Conservation (phyloP, 2,113 vertebrate genomes). For the Hydrolagus affinis region DNA sequence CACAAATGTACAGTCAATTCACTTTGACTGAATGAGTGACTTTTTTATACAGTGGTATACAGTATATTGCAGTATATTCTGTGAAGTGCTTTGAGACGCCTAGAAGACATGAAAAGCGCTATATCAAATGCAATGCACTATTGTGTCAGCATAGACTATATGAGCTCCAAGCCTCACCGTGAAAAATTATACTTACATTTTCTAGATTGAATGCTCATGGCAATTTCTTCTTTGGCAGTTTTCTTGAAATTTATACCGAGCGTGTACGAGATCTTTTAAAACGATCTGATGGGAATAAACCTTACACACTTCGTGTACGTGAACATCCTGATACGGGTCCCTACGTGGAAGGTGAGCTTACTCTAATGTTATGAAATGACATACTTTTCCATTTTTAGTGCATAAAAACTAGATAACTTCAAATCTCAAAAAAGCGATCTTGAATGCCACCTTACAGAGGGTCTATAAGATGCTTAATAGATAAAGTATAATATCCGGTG, state of each 20-base stretch:
- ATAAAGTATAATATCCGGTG: no score
- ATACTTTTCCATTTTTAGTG: neutral
- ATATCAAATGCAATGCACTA: neutral
- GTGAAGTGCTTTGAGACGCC: no score
- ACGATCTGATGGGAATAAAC: slow-evolving; percentile 66
- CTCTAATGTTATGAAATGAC: neutral
- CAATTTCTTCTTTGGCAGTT: slow-evolving; percentile 54
- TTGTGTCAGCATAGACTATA: no score
- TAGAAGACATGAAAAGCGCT: no score
- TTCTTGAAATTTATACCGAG: slow-evolving; percentile 97
- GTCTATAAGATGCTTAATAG: no score
- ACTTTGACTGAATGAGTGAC: no score
- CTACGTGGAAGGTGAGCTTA: slow-evolving; percentile 78
- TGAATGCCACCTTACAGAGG: no score
- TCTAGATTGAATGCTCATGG: neutral
- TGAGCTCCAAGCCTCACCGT: neutral
- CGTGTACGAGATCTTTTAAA: slow-evolving; percentile 81
- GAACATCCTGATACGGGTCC: slow-evolving; percentile 82
- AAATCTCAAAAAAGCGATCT: no score
- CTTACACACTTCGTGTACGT: slow-evolving; percentile 53
- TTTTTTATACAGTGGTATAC: no score
- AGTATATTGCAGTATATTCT: no score
- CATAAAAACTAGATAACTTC: no score
- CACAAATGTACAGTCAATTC: no score
- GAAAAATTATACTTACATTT: neutral